Conservation (phyloP, 1,140 invertebrate species). For the Psix sp. region DNA sequence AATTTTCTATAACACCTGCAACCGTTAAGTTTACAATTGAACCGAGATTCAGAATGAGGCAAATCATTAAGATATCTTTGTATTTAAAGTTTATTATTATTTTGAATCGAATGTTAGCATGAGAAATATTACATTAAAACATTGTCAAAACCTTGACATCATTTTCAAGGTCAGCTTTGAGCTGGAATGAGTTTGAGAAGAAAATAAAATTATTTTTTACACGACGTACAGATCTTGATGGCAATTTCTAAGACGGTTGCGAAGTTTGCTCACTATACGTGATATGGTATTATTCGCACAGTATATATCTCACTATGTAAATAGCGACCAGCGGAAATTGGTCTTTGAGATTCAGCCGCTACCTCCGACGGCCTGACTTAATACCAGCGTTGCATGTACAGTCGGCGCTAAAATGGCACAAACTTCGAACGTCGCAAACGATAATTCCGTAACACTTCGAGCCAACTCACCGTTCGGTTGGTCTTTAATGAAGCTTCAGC, state of each 20-base stretch:
- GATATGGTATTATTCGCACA: constrained; percentile 64
- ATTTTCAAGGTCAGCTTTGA: no score
- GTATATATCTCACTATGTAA: constrained; percentile 74
- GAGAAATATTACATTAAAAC: no score
- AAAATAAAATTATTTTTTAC: constrained; percentile 6
- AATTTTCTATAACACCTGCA: constrained; percentile 46
- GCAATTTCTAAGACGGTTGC: constrained; percentile 27
- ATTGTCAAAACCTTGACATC: no score
- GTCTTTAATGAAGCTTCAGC: constrained; percentile 36
- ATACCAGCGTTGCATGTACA: constrained; percentile 55
- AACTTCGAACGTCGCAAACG: constrained; percentile 43
- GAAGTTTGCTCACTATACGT: constrained; percentile 43
- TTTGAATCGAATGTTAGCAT: no score
- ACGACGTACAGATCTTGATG: constrained; percentile 5
- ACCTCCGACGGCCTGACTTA: constrained; percentile 54
- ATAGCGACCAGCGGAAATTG: constrained; percentile 74
- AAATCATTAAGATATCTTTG: no score
- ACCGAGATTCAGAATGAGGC: no score
- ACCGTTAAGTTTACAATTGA: no score
- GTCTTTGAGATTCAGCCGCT: constrained; percentile 69
- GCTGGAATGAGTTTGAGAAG: constrained; percentile 9
- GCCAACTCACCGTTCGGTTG: constrained; percentile 38
- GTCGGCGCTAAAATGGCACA: constrained; percentile 44
- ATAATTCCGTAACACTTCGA: not conserved
- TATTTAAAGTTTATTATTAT: no score